Percentiles rank a stretch among this genome's conserved stretches.
Evolutionary conservation across 1,140 invertebrate genomes (phyloP).

Genomic region (Mylabris phalerata): DNA sequence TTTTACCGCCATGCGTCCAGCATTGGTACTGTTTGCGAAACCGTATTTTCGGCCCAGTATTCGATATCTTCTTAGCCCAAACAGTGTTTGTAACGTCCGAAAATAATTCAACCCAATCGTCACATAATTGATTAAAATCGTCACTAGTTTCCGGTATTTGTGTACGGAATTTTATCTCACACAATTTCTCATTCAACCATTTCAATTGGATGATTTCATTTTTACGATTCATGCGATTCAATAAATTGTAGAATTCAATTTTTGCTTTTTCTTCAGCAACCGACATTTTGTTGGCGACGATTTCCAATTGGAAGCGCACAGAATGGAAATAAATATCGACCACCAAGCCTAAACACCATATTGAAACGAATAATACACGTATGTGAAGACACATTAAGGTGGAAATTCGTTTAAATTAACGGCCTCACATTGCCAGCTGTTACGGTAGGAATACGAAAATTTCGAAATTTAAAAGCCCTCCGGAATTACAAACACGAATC

Average conservation of each 20-base stretch:
- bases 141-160: slow-evolving; percentile 34
- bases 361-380: too few relatives aligned
- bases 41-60: slow-evolving; percentile 40
- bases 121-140: slow-evolving; percentile 38
- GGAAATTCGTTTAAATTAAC: too few relatives aligned
- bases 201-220: slow-evolving; percentile 36
- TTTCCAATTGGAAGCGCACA: neutral
- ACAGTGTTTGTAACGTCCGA: slow-evolving; percentile 37
- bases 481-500: too few relatives aligned
- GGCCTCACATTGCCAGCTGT: too few relatives aligned
- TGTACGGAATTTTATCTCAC: slow-evolving; percentile 38
- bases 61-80: slow-evolving; percentile 42
- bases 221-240: slow-evolving; percentile 33
- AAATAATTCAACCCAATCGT: slow-evolving; percentile 40
- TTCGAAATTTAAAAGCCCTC: too few relatives aligned
- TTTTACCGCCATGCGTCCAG: slow-evolving; percentile 34
- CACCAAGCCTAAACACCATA: neutral
- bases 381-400: too few relatives aligned
- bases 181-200: slow-evolving; percentile 37
- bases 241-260: slow-evolving; percentile 26
- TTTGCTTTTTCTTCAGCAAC: slow-evolving; percentile 30
- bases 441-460: too few relatives aligned
- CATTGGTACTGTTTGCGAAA: slow-evolving; percentile 42
- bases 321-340: slow-evolving; percentile 27
- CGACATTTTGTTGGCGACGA: slow-evolving; percentile 17